These are phyloP conservation scores for Oreochromis grahami DNA, from an alignment of 2,797 vertebrate species.

Conservation along the genomic window DNA sequence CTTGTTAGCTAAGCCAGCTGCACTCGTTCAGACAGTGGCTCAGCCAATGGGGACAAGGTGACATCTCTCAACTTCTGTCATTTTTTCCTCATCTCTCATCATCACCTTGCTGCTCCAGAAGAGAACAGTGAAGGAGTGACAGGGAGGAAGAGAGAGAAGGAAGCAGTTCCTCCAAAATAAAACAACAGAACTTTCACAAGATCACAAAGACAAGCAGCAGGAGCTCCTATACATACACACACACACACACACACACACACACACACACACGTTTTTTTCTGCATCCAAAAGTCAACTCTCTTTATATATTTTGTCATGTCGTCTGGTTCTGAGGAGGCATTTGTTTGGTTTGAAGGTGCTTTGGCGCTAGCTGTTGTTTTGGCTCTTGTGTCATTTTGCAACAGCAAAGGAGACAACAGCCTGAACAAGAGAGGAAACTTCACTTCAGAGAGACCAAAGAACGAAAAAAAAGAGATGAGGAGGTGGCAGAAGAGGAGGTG, in stretches of 20 bases:
- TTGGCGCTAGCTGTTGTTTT: slow-evolving; percentile 50
- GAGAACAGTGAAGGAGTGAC: slow-evolving; percentile 16
- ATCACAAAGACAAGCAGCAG: slow-evolving; percentile 49
- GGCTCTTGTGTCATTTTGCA: slow-evolving; percentile 39
- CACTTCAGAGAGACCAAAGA: slow-evolving; percentile 52
- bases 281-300: not conserved
- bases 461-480: not conserved
- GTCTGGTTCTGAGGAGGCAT: slow-evolving; percentile 44
- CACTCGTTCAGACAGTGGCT: not conserved
- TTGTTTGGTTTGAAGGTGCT: slow-evolving; percentile 57
- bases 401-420: slow-evolving; percentile 50
- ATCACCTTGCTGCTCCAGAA: not conserved
- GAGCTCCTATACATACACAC: not conserved
- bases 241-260: not conserved
- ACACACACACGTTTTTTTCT: not conserved
- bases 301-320: slow-evolving; percentile 3
- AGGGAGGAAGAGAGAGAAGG: not conserved
- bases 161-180: slow-evolving; percentile 49
- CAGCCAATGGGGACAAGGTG: slow-evolving; percentile 52
- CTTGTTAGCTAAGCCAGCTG: slow-evolving; percentile 34
- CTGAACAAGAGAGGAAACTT: slow-evolving; percentile 54
- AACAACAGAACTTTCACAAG: slow-evolving; percentile 48
- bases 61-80: slow-evolving; percentile 49
- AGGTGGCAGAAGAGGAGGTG: slow-evolving; percentile 9
- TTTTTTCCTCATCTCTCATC: slow-evolving; percentile 27